phyloP scores from a whole-genome alignment of 2,888 invertebrate species.

The Atethmia centrago region DNA sequence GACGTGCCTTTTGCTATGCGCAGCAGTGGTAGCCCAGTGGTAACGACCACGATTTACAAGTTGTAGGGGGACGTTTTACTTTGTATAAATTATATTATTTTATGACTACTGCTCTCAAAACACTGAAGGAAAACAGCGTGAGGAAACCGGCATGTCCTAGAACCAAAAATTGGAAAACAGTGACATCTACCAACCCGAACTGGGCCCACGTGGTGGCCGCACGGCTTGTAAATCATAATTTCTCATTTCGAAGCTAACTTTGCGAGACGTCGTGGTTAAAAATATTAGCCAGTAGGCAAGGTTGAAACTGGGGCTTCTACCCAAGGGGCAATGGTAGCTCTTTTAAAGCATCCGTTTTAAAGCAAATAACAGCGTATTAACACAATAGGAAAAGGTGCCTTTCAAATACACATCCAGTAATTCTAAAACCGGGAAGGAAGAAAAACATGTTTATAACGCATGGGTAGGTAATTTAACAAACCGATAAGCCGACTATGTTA shows the following conservation, averaged over 20 bases:
- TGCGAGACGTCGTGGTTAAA: background rate
- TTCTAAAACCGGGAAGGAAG: background rate
- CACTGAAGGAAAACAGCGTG: no score
- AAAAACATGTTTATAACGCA: background rate
- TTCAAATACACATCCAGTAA: background rate
- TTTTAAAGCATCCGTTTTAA: background rate
- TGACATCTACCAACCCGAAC: no score
- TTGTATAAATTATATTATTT: no score
- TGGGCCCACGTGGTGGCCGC: no score
- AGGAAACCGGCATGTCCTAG: no score
- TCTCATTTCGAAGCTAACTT: background rate
- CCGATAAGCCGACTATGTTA: slow-evolving; percentile 12
- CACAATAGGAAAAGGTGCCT: background rate
- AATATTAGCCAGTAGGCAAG: background rate
- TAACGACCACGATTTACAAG: no score
- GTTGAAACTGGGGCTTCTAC: background rate
- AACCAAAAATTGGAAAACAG: no score
- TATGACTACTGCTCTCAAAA: no score
- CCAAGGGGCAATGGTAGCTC: background rate
- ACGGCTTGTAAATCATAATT: background rate
- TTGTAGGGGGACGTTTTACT: no score
- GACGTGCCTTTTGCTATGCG: no score
- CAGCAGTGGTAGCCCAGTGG: no score
- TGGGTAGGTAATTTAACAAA: slow-evolving; percentile 4
- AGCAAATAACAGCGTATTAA: background rate